Evolutionary conservation across 2,797 vertebrate species (phyloP).

Genomic region (Anableps anableps): DNA sequence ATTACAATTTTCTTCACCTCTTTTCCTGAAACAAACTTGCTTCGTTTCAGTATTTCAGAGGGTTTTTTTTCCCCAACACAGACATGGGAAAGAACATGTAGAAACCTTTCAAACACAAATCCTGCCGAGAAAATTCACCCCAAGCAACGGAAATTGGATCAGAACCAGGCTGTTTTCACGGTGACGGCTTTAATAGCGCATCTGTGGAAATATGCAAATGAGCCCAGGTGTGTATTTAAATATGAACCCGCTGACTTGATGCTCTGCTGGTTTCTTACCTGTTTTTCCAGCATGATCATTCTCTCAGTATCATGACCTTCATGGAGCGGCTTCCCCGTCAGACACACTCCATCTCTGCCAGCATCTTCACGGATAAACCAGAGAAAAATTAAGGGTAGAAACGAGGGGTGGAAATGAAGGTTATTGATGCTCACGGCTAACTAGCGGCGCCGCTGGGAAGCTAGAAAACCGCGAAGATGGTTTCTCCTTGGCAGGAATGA

Average conservation of each 20-base stretch:
- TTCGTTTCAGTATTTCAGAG: not conserved
- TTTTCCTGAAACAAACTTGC: not conserved
- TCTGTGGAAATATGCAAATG: conserved; percentile 42
- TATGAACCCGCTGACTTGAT: not conserved
- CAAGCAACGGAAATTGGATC: not conserved
- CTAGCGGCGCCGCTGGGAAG: conserved; percentile 25
- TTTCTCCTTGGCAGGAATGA: conserved; percentile 50
- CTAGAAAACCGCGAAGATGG: conserved; percentile 17
- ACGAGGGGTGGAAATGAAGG: not conserved
- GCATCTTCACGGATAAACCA: conserved; percentile 54
- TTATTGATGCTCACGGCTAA: conserved; percentile 25
- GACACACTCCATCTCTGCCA: conserved; percentile 43
- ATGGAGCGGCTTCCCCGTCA: conserved; percentile 61
- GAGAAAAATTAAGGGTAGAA: not conserved
- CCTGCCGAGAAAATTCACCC: not conserved
- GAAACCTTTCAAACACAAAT: not conserved
- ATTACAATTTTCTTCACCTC: not conserved
- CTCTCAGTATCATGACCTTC: conserved; percentile 80
- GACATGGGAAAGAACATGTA: not conserved
- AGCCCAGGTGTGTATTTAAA: conserved; percentile 46
- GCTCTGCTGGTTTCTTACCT: conserved; percentile 55
- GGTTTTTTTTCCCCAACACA: not conserved
- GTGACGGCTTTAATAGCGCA: not conserved
- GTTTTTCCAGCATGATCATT: conserved; percentile 85
- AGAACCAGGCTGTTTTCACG: not conserved